phyloP scores from a whole-genome alignment of 2,797 vertebrate species.

The Decapterus maruadsi region DNA sequence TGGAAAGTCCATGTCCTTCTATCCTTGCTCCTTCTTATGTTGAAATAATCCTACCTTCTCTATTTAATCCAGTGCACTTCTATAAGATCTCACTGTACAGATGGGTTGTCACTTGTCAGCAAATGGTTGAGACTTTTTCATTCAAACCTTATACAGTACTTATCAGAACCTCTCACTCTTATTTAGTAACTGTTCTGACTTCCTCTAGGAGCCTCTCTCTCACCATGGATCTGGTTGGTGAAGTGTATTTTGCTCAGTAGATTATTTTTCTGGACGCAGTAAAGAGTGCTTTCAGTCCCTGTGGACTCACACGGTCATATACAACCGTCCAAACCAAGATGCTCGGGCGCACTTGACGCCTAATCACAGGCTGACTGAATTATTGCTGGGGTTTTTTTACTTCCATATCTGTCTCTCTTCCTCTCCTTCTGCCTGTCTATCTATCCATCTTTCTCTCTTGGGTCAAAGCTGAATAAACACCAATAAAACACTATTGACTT shows the following conservation, averaged over 20 bases:
- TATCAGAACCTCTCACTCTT: too few species aligned
- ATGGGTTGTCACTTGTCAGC: too few species aligned
- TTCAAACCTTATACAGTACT: too few species aligned
- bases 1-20: too few species aligned
- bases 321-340: slow-evolving; percentile 16
- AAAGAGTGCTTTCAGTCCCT: slow-evolving; percentile 6
- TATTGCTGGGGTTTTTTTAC: slow-evolving; percentile 37
- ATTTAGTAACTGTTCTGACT: too few species aligned
- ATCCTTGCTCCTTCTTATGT: too few species aligned
- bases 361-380: slow-evolving; percentile 37
- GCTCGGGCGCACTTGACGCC: slow-evolving; percentile 14
- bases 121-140: too few species aligned
- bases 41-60: too few species aligned
- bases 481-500: slow-evolving; percentile 40
- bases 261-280: neutral
- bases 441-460: neutral
- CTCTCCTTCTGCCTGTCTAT: neutral
- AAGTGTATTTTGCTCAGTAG: neutral
- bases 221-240: too few species aligned
- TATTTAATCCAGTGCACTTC: too few species aligned
- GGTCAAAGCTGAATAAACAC: slow-evolving; percentile 38
- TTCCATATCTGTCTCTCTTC: neutral
- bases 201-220: neutral
- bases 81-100: too few species aligned
- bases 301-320: slow-evolving; percentile 5